Base-by-base conservation (phyloP, 2,888 invertebrate species). In the Nephrotoma guestfalica region DNA sequence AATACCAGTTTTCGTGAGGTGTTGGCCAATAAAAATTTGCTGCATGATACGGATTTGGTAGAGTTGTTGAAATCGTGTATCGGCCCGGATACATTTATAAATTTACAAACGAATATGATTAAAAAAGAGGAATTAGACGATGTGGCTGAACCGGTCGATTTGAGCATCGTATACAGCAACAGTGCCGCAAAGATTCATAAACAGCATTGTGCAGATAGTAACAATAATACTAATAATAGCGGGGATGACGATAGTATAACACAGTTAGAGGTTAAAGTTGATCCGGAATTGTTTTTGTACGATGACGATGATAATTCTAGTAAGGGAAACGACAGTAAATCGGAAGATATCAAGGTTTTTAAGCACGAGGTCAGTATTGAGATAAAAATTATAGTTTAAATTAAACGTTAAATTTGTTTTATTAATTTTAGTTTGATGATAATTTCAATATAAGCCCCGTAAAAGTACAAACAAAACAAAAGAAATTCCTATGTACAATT, bases 401-500 rank as follows among this genome's bases (percentile, higher is more conserved):
- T 30, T 30, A 30, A 0, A 30, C 30, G 30, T 30, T 30, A 30
- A 30, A 3, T 30, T 83, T 18, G 7, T 4, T 83, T 83, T 18
- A 47, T 47, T 83, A 40, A 83, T 83, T 84, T 15, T n/a, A 84
- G 42, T 84, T 42, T n/a, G 84, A 84, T 11, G n/a, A 41, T 3
- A 84, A 9, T 84, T 13, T 13, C 11, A 84, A 13, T 41, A 41
- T 42, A 41, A 84, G 6, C 15, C 13, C 41, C n/a, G 4, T 41
- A 41, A 84, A 84, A 84, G 11, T 41, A n/a, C 41, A 40, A 84
- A 41, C 41, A n/a, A 84, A 41, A 18, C 41, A 41, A 40, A 41
- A 84, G 6, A 84, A 84, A 6, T 84, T 41, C 9, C n/a, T 92
- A 87, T 95, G 94, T 90, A 89, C 91, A 30, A 91, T 92, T 87